These are phyloP conservation scores for Columbina picui DNA, from an alignment of 2,113 vertebrate species.

Conservation along the genomic window DNA sequence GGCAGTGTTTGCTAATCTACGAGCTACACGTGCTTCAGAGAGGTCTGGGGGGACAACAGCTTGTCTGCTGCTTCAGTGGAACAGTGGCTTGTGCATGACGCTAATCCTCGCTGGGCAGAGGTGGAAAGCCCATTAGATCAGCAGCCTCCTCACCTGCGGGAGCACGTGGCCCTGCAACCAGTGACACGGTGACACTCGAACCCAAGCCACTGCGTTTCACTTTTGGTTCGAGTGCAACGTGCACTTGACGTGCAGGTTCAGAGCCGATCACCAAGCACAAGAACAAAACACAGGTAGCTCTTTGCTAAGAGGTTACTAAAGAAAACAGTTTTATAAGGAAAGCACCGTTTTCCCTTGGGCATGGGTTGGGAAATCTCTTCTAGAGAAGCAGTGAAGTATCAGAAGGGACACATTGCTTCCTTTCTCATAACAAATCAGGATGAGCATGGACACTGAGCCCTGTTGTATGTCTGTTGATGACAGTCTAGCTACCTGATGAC, in stretches of 20 bases:
- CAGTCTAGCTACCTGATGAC: not conserved
- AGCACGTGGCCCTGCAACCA: constrained; percentile 34
- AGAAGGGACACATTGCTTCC: not conserved
- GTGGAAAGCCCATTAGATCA: not conserved
- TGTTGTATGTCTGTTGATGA: not conserved
- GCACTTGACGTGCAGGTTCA: not conserved
- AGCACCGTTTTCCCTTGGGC: not conserved
- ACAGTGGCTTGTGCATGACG: not conserved
- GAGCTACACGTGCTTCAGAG: not conserved
- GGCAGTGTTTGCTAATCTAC: not conserved
- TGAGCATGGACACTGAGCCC: not conserved
- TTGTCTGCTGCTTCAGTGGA: not conserved
- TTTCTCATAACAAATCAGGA: not conserved
- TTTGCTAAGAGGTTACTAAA: not conserved
- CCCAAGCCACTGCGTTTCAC: not conserved
- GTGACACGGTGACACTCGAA: not conserved
- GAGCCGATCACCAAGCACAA: not conserved
- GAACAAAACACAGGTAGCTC: not conserved
- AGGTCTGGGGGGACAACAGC: not conserved
- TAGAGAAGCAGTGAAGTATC: not conserved
- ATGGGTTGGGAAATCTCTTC: not conserved
- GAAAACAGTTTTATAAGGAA: not conserved
- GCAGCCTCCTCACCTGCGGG: constrained; percentile 13
- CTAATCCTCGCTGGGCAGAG: not conserved
- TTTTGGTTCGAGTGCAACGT: not conserved